Conservation (phyloP, 2,888 invertebrate species). For the Sphaeridia pumilis region DNA sequence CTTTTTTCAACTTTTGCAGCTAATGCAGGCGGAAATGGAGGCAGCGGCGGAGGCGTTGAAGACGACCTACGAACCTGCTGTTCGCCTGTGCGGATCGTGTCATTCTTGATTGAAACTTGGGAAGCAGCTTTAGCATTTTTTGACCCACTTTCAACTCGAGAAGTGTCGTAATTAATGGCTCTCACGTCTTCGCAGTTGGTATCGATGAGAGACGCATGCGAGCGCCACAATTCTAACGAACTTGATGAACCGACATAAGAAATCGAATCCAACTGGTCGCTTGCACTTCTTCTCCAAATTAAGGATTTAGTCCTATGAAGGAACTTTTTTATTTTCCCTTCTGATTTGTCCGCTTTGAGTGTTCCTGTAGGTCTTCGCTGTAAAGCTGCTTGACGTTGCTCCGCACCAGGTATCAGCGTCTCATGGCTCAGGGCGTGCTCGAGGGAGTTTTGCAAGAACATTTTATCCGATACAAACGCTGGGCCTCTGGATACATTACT, state of each 20-base stretch:
- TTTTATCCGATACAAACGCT: conserved; percentile 4
- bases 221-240: conserved; percentile 28
- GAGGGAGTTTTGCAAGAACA: background rate
- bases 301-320: conserved; percentile 30
- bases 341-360: conserved; percentile 6
- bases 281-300: conserved; percentile 24
- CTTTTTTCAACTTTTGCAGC: background rate
- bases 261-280: conserved; percentile 12
- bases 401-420: background rate
- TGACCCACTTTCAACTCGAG: background rate
- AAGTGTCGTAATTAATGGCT: background rate
- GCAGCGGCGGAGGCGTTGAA: conserved; percentile 18
- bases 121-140: background rate
- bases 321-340: conserved; percentile 28
- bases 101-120: conserved; percentile 16
- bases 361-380: conserved; percentile 12
- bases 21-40: conserved; percentile 12
- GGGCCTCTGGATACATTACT: conserved; percentile 20
- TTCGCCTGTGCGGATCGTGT: conserved; percentile 11
- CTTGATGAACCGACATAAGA: conserved; percentile 9
- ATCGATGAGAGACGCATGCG: conserved; percentile 30
- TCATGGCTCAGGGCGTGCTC: background rate
- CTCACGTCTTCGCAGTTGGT: conserved; percentile 20
- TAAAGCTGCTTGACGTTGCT: conserved; percentile 6
- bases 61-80: background rate